phyloP scores from a whole-genome alignment of 2,888 invertebrate species.

The Catocala sponsa region DNA sequence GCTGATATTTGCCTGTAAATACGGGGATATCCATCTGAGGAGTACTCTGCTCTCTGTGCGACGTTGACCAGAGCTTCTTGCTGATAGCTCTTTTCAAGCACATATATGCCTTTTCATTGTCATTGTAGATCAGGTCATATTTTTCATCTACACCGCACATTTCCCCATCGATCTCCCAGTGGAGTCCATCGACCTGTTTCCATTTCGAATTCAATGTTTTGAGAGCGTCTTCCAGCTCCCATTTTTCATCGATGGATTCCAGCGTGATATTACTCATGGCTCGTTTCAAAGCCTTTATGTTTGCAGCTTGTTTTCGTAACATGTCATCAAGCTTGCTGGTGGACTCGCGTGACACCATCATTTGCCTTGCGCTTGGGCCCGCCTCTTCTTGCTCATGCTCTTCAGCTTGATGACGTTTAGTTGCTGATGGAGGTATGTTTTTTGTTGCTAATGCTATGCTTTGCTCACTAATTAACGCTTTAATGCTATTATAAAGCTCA shows the following conservation, averaged over 20 bases:
- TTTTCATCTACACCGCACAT: neutral
- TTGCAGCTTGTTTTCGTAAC: neutral
- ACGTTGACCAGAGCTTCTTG: neutral
- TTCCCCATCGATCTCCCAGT: neutral
- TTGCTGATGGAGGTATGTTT: neutral
- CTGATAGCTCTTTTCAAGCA: neutral
- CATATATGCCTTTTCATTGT: neutral
- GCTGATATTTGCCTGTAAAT: neutral
- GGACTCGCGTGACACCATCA: neutral
- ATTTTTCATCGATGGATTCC: neutral
- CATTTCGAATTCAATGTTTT: neutral
- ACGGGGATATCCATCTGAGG: neutral
- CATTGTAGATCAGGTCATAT: neutral
- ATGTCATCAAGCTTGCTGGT: too few relatives aligned
- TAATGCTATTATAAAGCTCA: too few relatives aligned
- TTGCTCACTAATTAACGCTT: too few relatives aligned
- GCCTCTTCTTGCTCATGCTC: neutral
- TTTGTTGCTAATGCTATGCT: too few relatives aligned
- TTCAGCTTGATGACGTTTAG: neutral
- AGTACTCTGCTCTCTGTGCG: neutral
- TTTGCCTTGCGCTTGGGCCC: neutral
- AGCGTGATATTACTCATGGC: neutral
- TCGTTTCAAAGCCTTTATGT: neutral
- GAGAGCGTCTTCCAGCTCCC: neutral
- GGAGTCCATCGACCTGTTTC: neutral